Base-by-base conservation (phyloP, 2,113 vertebrate genomes). In the Vulpes vulpes region DNA sequence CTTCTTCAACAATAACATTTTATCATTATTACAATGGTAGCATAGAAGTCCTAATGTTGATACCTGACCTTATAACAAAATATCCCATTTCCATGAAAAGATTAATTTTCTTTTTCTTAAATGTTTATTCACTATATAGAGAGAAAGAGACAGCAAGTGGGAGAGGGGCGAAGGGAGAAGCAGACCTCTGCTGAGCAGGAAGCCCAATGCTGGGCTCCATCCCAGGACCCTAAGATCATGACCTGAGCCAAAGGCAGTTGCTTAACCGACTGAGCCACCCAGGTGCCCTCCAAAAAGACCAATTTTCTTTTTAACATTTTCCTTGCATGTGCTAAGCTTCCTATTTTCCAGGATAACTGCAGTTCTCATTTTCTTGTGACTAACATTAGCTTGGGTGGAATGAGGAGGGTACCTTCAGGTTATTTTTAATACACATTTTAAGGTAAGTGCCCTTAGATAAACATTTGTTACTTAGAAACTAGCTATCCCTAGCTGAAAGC, bases 231-330 rank as follows among this genome's bases (percentile, higher is more conserved):
- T 35, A n/a, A 69, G 17, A 69, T 19, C 67, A 69, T n/a, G 67
- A 69, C 16, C 67, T 35, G 67, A 69, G 67, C 67, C 32, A 69
- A 69, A 69, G 67, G 32, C 32, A 69, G 17, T 8, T 35, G 32
- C 32, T 69, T 69, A 69, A 69, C 65, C 32, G 17, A 69, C 67
- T 69, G 67, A 35, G 2, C 67, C 32, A n/a, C 17, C 16, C 67
- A 35, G 67, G 17, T 69, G 67, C 32, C 67, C 67, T 69, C 32
- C 67, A 9, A 96, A 94, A 53, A 95, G 57, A 27, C 8, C 22
- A 79, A 57, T 97, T 95, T 96, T 94, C 59, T 92, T 96, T 65
- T 65, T 43, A 94, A 69, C 8, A 11, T 92, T 95, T 95, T 91
- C 20, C 17, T 96, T 93, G 10, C 32, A 35, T 80, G n/a, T 95